Base-by-base conservation (phyloP, 2,113 vertebrate genomes). In the Podarcis muralis region DNA sequence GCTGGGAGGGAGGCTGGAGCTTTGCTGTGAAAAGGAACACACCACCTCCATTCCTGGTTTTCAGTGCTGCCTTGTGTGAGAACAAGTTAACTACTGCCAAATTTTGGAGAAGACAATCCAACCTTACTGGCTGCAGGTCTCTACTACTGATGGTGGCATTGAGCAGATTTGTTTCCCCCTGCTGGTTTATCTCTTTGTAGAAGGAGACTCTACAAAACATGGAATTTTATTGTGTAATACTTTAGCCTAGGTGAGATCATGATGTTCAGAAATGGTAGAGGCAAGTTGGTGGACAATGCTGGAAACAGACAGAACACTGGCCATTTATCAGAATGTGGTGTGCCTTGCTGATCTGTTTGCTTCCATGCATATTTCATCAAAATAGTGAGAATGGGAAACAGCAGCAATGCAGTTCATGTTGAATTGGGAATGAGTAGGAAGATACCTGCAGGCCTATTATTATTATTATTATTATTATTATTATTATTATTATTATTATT, bases 1-100 rank as follows among this genome's bases (percentile, higher is more conserved):
- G 86, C 84, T 25, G 0, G 8, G 91, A 92, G 37, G 81, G 90
- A 90, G 86, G 72, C 86, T 79, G 68, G 87, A 72, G 83, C 74
- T 0, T 35, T 84, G 0, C 91, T 81, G 86, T 90, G 94, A 85
- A 89, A 66, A 74, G 89, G 77, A 83, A 88, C 71, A 92, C 77
- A 0, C 0, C 27, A 66, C 23, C 30, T 77, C 27, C 11, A 53
- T 53, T 37, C n/a, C 78, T 57, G 37, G 5, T 27, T 40, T 76
- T 65, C 71, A 66, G 71, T 32, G 23, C n/a, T 37, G 74, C 43
- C 72, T 20, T 69, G 40, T 57, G 4, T 15, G 62, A 79, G 76
- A 84, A 59, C 20, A 65, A 65, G 62, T 62, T 76, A 84, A 30
- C 35, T 27, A 37, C 16, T 53, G 71, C 30, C 30, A 83, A 65